Conservation (phyloP, 1,140 invertebrate species). For the Radopholus similis region DNA sequence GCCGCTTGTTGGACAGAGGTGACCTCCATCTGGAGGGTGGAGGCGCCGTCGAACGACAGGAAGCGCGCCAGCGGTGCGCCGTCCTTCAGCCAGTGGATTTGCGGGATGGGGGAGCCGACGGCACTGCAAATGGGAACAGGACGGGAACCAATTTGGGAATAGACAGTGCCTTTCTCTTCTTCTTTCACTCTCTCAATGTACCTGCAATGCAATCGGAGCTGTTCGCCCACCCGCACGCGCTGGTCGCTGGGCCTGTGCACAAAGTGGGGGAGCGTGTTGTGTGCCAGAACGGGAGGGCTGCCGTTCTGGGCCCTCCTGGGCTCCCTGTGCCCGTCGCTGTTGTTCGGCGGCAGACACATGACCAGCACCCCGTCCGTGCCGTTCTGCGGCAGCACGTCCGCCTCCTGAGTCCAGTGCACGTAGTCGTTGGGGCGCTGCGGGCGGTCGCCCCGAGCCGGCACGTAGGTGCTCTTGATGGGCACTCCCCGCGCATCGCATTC, state of each 20-base stretch:
- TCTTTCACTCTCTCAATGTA: too few relatives aligned
- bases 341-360: conserved; percentile 2
- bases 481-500: conserved; percentile 51
- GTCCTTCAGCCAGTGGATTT: conserved; percentile 41
- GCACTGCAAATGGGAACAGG: conserved; percentile 35
- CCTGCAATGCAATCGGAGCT: too few relatives aligned
- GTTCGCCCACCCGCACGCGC: conserved; percentile 18
- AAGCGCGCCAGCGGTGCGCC: conserved; percentile 23
- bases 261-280: neutral
- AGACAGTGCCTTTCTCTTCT: too few relatives aligned
- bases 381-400: neutral
- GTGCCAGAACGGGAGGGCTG: neutral
- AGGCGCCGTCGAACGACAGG: conserved; percentile 14
- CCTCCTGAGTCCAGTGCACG: conserved; percentile 15
- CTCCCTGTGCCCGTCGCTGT: neutral
- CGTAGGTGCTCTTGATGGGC: conserved; percentile 43
- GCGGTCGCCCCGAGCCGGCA: conserved; percentile 43
- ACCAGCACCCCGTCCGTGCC: conserved; percentile 18
- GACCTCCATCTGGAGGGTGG: conserved; percentile 13
- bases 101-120: conserved; percentile 39
- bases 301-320: neutral
- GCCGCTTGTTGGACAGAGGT: conserved; percentile 1
- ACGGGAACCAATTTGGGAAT: conserved; percentile 1
- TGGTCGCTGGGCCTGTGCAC: too few relatives aligned
- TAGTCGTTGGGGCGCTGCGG: conserved; percentile 32